phyloP scores from a whole-genome alignment of 2,888 invertebrate species.

The Anoncus sp. region DNA sequence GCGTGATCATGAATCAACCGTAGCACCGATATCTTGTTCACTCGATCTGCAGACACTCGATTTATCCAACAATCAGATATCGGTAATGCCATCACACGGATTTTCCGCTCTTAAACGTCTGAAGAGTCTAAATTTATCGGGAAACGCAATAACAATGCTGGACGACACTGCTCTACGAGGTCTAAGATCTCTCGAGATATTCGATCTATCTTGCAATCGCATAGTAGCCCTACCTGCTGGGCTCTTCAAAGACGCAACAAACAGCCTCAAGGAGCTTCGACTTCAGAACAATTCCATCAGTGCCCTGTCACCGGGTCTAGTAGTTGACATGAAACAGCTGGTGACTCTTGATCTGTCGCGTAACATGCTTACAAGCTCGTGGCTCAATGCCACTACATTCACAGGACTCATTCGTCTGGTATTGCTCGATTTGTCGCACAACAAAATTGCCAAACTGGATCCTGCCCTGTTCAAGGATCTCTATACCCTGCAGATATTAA shows the following conservation, averaged over 20 bases:
- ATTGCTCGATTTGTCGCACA: slow-evolving; percentile 93
- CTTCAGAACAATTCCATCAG: slow-evolving; percentile 96
- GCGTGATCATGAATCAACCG: slow-evolving; percentile 67
- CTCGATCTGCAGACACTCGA: slow-evolving; percentile 93
- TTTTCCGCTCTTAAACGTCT: slow-evolving; percentile 92
- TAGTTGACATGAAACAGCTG: slow-evolving; percentile 93
- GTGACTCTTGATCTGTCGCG: slow-evolving; percentile 93
- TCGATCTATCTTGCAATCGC: slow-evolving; percentile 96
- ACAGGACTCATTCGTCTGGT: slow-evolving; percentile 95
- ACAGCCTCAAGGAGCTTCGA: slow-evolving; percentile 94
- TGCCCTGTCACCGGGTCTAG: slow-evolving; percentile 92
- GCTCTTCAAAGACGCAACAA: slow-evolving; percentile 91
- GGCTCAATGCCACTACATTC: slow-evolving; percentile 94
- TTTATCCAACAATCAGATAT: slow-evolving; percentile 93
- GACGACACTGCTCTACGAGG: slow-evolving; percentile 93
- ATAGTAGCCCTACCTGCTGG: slow-evolving; percentile 94
- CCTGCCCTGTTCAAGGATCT: slow-evolving; percentile 94
- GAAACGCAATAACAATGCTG: slow-evolving; percentile 95
- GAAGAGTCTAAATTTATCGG: slow-evolving; percentile 92
- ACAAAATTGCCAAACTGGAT: slow-evolving; percentile 92
- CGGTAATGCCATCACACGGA: slow-evolving; percentile 91
- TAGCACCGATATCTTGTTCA: slow-evolving; percentile 85
- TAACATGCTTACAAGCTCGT: slow-evolving; percentile 93
- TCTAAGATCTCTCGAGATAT: slow-evolving; percentile 91
- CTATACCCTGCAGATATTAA: slow-evolving; percentile 94